A percentile compares a stretch with the other conserved stretches of the same genome.
Conservation (phyloP, 1,140 invertebrate species). For the Stegodyphus mimosarum region DNA sequence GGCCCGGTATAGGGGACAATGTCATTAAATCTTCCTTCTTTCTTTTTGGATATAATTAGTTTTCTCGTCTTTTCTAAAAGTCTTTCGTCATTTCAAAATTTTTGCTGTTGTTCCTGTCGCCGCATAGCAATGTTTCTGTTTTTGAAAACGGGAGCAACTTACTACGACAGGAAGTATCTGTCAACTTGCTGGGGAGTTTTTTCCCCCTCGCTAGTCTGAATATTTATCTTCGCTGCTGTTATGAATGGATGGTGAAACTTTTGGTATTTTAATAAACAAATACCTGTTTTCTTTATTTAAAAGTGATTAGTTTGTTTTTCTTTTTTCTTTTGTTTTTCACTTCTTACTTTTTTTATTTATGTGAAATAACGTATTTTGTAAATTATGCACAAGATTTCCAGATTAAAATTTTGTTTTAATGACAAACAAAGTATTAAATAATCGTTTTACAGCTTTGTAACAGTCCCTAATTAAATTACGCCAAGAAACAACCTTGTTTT, state of each 20-base stretch:
- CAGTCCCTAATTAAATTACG: too few relatives aligned
- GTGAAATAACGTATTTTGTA: too few relatives aligned
- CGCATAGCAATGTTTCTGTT: slow-evolving; percentile 1
- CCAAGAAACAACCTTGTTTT: too few relatives aligned
- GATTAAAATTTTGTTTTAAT: too few relatives aligned
- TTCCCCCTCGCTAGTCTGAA: too few relatives aligned
- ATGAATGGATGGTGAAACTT: neutral
- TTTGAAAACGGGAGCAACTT: slow-evolving; percentile 41
- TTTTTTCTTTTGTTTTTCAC: too few relatives aligned
- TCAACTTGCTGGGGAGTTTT: neutral
- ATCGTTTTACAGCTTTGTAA: too few relatives aligned
- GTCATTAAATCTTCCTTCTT: neutral
- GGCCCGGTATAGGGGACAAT: too few relatives aligned
- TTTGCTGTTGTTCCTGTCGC: slow-evolving; percentile 19
- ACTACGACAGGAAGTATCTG: slow-evolving; percentile 27
- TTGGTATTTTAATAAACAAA: neutral
- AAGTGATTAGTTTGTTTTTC: neutral
- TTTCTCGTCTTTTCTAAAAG: slow-evolving; percentile 17
- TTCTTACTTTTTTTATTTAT: too few relatives aligned
- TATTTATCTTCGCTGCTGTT: neutral
- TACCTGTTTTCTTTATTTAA: neutral
- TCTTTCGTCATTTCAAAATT: neutral
- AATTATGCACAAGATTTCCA: too few relatives aligned
- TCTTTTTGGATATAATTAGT: slow-evolving; percentile 40
- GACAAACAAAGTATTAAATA: too few relatives aligned